Conservation (phyloP, 2,113 vertebrate genomes). For the Gavialis gangeticus region DNA sequence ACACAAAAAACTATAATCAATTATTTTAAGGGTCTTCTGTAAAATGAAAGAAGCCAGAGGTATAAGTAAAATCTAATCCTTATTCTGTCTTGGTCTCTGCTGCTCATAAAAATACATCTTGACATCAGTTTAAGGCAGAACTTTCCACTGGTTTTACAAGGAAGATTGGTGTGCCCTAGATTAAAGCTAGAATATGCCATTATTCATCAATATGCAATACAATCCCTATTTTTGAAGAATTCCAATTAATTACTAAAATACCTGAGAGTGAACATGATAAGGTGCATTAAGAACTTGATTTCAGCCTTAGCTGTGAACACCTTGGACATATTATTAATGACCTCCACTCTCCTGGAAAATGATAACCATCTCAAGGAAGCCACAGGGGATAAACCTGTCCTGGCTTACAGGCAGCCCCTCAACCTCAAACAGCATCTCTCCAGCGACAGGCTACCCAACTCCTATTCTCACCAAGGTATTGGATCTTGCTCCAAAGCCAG, state of each 20-base stretch:
- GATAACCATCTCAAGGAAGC: too few relatives aligned
- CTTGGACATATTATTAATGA: too few relatives aligned
- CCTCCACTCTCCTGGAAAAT: too few relatives aligned
- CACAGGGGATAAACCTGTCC: too few relatives aligned
- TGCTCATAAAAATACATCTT: background rate
- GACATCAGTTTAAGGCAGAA: background rate
- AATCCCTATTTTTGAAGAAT: background rate
- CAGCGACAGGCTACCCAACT: too few relatives aligned
- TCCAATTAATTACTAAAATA: background rate
- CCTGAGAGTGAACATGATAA: background rate
- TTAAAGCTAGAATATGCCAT: background rate
- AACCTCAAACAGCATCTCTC: too few relatives aligned
- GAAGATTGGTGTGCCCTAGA: background rate
- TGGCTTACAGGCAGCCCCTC: too few relatives aligned
- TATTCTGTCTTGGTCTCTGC: background rate
- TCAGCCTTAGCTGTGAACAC: background rate
- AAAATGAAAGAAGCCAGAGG: slow-evolving; percentile 18
- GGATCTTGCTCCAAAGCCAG: too few relatives aligned
- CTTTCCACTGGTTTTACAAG: background rate
- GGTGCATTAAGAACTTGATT: background rate
- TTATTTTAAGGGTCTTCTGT: slow-evolving; percentile 58
- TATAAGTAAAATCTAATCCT: background rate
- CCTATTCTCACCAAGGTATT: too few relatives aligned
- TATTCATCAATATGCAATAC: background rate
- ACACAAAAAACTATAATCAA: slow-evolving; percentile 32